Evolutionary conservation across 2,797 vertebrate species (phyloP).

Genomic region (Lepus oiostolus): DNA sequence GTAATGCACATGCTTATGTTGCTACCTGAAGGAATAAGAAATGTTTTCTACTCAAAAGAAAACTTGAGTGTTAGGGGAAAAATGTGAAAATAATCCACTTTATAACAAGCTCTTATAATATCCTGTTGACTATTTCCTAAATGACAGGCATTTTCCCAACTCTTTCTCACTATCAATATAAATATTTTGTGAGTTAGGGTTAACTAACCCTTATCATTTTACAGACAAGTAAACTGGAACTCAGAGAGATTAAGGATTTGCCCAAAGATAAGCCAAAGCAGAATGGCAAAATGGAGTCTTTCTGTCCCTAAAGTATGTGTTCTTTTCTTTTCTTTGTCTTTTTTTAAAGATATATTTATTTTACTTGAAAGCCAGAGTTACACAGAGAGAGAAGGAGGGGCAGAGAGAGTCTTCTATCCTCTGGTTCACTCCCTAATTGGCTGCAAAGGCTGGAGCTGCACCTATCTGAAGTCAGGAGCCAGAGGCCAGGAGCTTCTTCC

Average conservation of each 20-base stretch:
- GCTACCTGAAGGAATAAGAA: not conserved
- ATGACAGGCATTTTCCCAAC: not conserved
- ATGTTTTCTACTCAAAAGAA: not conserved
- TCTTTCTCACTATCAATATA: not conserved
- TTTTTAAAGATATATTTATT: not conserved
- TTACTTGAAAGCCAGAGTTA: no score
- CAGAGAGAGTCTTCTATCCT: no score
- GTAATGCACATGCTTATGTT: not conserved
- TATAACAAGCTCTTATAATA: not conserved
- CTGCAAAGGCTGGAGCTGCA: no score
- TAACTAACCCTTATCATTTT: not conserved
- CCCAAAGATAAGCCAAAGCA: not conserved
- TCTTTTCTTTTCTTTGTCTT: not conserved
- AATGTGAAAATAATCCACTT: not conserved
- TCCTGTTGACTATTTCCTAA: not conserved
- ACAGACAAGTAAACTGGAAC: not conserved
- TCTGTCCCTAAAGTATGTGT: not conserved
- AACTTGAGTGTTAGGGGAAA: not conserved
- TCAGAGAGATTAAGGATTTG: not conserved
- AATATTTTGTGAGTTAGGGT: not conserved
- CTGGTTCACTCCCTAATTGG: no score
- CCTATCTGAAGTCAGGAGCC: no score
- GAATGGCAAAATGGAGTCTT: not conserved
- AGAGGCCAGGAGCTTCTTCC: no score
- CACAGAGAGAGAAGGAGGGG: no score